phyloP scores from a whole-genome alignment of 2,797 vertebrate species.

The Anabas testudineus region DNA sequence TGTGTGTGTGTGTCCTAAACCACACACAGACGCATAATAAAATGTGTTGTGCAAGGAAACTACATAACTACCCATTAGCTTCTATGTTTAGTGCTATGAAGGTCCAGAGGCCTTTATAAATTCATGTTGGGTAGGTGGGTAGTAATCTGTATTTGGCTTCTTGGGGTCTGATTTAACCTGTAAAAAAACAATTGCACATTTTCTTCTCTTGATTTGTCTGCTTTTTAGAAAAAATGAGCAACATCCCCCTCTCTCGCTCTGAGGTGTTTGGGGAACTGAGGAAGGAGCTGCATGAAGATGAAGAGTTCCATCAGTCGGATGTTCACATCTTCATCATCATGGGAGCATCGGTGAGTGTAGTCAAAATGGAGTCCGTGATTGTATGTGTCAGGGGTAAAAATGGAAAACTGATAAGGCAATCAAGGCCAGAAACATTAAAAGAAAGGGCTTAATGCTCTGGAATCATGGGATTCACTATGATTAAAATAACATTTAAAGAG shows the following conservation, averaged over 20 bases:
- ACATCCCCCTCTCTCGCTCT: slow-evolving; percentile 87
- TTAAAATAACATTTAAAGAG: not conserved
- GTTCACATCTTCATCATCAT: slow-evolving; percentile 93
- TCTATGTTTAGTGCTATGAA: not conserved
- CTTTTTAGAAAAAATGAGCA: slow-evolving; percentile 82
- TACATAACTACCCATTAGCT: not conserved
- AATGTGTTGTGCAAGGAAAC: not conserved
- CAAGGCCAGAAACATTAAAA: not conserved
- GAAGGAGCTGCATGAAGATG: slow-evolving; percentile 88
- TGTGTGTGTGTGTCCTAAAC: not conserved
- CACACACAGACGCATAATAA: not conserved
- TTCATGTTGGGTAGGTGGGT: not conserved
- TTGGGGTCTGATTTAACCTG: not conserved
- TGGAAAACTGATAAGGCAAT: not conserved
- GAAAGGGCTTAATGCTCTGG: not conserved
- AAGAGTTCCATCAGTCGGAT: slow-evolving; percentile 87
- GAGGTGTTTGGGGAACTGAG: slow-evolving; percentile 92
- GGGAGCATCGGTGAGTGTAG: slow-evolving; percentile 90
- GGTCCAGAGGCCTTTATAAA: not conserved
- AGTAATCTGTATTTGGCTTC: not conserved
- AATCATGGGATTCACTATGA: not conserved
- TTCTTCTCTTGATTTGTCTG: not conserved
- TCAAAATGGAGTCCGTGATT: not conserved
- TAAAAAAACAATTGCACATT: not conserved
- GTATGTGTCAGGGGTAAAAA: not conserved